Percentiles rank a stretch among this genome's conserved stretches.
Conservation (phyloP, 2,888 invertebrate genomes). For the Holacanthella duospinosa region DNA sequence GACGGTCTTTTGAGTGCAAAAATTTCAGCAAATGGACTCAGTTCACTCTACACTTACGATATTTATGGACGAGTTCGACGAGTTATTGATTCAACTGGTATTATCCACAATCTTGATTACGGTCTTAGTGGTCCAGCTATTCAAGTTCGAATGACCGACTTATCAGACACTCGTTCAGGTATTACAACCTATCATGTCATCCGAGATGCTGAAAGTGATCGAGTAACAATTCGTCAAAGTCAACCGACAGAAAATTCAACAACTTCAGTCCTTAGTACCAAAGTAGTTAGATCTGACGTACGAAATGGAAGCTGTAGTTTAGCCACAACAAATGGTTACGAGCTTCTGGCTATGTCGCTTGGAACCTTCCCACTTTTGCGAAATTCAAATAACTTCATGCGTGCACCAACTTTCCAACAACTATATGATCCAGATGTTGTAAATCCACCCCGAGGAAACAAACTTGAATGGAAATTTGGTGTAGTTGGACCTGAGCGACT, state of each 20-base stretch:
- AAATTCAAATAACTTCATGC: conserved; percentile 32
- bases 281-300: conserved; percentile 27
- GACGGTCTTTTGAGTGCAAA: conserved; percentile 60
- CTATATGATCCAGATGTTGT: conserved; percentile 24
- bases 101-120: conserved; percentile 34
- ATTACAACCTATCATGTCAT: conserved; percentile 30
- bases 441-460: conserved; percentile 23
- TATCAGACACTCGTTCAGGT: conserved; percentile 27
- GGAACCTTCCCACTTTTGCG: conserved; percentile 34
- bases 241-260: conserved; percentile 22
- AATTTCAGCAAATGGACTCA: conserved; percentile 36
- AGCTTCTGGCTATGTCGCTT: conserved; percentile 32
- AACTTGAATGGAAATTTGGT: conserved; percentile 36
- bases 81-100: conserved; percentile 41
- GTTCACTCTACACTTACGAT: conserved; percentile 48
- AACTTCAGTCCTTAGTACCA: conserved; percentile 27
- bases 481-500: conserved; percentile 33
- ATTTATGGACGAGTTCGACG: conserved; percentile 47
- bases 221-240: conserved; percentile 30
- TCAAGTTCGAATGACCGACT: conserved; percentile 32
- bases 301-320: conserved; percentile 35
- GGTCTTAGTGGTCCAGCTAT: conserved; percentile 29
- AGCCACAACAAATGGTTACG: conserved; percentile 29
- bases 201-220: conserved; percentile 32
- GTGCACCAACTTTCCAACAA: conserved; percentile 33